These are phyloP conservation scores for Caenorhabditis sp. DNA, from an alignment of 2,888 invertebrate species.

Conservation along the genomic window DNA sequence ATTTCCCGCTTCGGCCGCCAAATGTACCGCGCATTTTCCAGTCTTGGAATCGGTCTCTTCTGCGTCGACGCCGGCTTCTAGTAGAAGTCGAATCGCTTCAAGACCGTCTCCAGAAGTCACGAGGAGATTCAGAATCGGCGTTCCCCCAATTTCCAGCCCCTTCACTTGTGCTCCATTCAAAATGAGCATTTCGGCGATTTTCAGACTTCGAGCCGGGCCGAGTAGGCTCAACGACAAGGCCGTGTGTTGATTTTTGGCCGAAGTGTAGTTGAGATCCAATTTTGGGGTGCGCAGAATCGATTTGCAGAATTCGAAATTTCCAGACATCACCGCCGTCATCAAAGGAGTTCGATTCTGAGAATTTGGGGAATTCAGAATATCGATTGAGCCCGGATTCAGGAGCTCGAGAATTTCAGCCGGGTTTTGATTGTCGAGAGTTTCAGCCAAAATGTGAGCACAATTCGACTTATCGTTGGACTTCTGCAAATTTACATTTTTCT, in stretches of 20 bases:
- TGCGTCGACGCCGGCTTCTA: constrained; percentile 76
- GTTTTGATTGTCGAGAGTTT: neutral
- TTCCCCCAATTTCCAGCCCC: neutral
- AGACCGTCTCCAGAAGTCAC: constrained; percentile 5
- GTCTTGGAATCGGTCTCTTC: constrained; percentile 77
- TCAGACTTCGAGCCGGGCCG: constrained; percentile 12
- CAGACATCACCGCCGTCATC: constrained; percentile 8
- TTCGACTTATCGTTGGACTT: neutral
- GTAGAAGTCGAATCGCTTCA: constrained; percentile 74
- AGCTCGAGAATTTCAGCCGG: neutral
- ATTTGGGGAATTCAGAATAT: neutral
- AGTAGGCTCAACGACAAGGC: constrained; percentile 18
- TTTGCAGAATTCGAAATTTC: neutral
- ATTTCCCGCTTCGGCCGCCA: constrained; percentile 1
- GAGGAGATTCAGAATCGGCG: neutral
- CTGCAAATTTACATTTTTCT: no score
- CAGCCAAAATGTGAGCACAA: constrained; percentile 4
- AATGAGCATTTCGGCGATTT: constrained; percentile 51
- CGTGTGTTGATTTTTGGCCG: no score
- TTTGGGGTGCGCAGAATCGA: neutral
- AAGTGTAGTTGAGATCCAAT: no score
- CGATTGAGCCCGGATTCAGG: neutral
- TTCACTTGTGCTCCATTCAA: constrained; percentile 43
- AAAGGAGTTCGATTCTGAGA: constrained; percentile 12
- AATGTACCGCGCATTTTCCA: constrained; percentile 12